phyloP scores from a whole-genome alignment of 2,113 vertebrate species.

The Donacobius atricapilla region DNA sequence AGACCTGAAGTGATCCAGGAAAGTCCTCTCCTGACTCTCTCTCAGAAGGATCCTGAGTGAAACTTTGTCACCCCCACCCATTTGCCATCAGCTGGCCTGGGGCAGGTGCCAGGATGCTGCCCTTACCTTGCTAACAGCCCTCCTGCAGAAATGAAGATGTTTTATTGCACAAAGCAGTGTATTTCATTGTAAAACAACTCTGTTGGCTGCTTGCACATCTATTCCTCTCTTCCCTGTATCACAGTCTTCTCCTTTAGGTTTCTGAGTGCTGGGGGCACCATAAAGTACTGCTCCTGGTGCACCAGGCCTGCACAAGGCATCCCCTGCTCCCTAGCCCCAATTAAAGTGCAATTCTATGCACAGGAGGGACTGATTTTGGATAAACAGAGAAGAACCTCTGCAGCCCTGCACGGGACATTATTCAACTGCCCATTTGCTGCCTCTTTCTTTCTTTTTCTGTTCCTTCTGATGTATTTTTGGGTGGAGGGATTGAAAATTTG shows the following conservation, averaged over 20 bases:
- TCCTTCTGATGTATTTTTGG: slow-evolving; percentile 31
- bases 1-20: not conserved
- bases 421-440: not conserved
- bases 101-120: not conserved
- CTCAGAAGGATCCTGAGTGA: not conserved
- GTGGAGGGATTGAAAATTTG: slow-evolving; percentile 11
- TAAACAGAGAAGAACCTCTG: not conserved
- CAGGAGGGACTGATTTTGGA: not conserved
- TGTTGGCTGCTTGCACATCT: not conserved
- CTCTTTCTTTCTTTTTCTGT: not conserved
- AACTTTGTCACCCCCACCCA: not conserved
- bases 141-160: not conserved
- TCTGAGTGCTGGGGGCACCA: not conserved
- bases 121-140: not conserved
- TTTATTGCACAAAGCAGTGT: not conserved
- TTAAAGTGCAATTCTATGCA: not conserved
- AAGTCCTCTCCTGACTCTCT: not conserved
- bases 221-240: not conserved
- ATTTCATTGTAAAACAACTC: not conserved
- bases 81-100: rapidly evolving
- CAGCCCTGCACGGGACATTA: not conserved
- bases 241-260: not conserved
- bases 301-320: not conserved
- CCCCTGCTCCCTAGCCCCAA: not conserved
- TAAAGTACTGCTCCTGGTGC: rapidly evolving